phyloP scores from a whole-genome alignment of 2,113 vertebrate species.

The Emydocephalus ijimae region DNA sequence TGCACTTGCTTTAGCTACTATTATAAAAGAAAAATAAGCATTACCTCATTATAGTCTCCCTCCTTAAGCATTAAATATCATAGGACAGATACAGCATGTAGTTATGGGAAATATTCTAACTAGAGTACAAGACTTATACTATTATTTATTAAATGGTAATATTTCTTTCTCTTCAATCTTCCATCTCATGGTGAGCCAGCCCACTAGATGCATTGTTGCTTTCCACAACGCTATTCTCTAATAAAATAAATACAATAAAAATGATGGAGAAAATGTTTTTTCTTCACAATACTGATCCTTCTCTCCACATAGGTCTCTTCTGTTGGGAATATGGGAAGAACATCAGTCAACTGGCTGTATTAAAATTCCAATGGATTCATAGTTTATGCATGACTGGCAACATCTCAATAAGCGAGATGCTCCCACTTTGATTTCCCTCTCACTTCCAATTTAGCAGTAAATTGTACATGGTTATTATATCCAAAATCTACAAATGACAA shows the following conservation, averaged over 20 bases:
- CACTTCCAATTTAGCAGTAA: neutral
- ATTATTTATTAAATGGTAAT: neutral
- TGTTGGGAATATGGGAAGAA: neutral
- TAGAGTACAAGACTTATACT: neutral
- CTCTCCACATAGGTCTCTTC: neutral
- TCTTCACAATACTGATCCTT: neutral
- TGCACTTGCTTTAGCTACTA: neutral
- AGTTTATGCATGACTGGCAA: neutral
- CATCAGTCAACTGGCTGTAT: neutral
- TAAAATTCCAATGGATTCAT: neutral
- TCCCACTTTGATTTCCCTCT: neutral
- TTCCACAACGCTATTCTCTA: neutral
- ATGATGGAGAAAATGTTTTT: neutral
- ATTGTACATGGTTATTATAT: neutral
- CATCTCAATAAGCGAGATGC: neutral
- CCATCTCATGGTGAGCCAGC: neutral
- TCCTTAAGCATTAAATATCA: neutral
- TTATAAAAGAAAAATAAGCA: neutral
- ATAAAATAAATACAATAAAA: conserved; percentile 6
- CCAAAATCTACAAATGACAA: neutral
- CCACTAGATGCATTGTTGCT: neutral
- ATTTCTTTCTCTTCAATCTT: conserved; percentile 1
- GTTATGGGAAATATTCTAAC: neutral
- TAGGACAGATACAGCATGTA: neutral
- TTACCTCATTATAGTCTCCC: no score